Evolutionary conservation across 2,797 vertebrate species (phyloP).

Genomic region (Poeciliopsis infans): DNA sequence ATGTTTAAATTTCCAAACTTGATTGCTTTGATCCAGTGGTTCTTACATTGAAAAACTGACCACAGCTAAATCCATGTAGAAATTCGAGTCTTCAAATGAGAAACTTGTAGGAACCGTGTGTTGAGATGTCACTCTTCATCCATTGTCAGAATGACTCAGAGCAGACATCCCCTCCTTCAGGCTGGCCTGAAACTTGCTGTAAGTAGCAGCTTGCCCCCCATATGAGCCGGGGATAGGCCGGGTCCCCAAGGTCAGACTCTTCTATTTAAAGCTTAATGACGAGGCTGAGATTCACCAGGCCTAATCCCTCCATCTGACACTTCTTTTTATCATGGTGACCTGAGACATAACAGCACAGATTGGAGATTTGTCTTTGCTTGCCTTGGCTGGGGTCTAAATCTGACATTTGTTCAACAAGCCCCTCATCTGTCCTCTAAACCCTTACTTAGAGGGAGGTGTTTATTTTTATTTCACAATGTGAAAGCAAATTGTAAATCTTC

Average conservation of each 20-base stretch:
- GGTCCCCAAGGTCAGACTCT: slow-evolving; percentile 59
- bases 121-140: slow-evolving; percentile 25
- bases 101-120: background rate
- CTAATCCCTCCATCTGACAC: slow-evolving; percentile 69
- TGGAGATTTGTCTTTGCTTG: slow-evolving; percentile 67
- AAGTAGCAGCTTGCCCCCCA: slow-evolving; percentile 68
- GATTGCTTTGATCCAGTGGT: background rate
- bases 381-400: slow-evolving; percentile 42
- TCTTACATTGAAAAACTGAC: background rate
- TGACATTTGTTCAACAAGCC: slow-evolving; percentile 68
- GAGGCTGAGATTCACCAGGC: slow-evolving; percentile 55
- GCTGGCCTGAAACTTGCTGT: slow-evolving; percentile 55
- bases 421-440: slow-evolving; percentile 55
- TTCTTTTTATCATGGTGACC: slow-evolving; percentile 62
- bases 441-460: slow-evolving; percentile 41
- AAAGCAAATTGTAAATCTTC: slow-evolving; percentile 27
- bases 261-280: slow-evolving; percentile 75
- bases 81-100: background rate
- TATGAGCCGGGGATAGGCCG: slow-evolving; percentile 61
- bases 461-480: slow-evolving; percentile 3
- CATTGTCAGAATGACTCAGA: slow-evolving; percentile 40
- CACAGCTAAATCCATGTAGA: background rate
- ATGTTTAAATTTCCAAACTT: background rate
- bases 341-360: slow-evolving; percentile 54
- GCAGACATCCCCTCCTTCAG: slow-evolving; percentile 46